These are phyloP conservation scores for Ectemnius lituratus DNA, from an alignment of 2,888 invertebrate species.

Conservation along the genomic window DNA sequence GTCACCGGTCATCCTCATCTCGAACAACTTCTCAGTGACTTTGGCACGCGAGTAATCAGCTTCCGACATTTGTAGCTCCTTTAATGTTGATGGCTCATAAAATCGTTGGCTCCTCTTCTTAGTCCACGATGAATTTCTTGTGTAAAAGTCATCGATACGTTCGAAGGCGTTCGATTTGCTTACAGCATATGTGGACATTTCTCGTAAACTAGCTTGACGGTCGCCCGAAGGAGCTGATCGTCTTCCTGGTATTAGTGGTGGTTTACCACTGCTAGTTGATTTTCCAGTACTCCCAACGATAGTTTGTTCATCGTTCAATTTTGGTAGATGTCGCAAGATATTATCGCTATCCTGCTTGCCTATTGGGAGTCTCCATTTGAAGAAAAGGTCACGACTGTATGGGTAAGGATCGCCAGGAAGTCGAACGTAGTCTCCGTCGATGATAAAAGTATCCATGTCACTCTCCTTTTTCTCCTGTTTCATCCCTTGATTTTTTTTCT, in stretches of 20 bases:
- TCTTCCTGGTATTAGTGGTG: too few relatives aligned
- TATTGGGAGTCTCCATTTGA: slow-evolving; percentile 54
- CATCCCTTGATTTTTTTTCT: neutral
- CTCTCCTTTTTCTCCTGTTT: neutral
- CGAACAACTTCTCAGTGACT: neutral
- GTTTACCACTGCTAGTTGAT: too few relatives aligned
- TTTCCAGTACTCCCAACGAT: neutral
- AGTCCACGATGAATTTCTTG: slow-evolving; percentile 12
- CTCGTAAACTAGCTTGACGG: neutral
- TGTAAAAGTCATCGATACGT: neutral
- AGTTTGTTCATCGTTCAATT: neutral
- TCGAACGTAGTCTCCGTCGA: slow-evolving; percentile 50
- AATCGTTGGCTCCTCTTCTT: slow-evolving; percentile 17
- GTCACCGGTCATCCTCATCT: neutral
- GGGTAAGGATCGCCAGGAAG: slow-evolving; percentile 67
- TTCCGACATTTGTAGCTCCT: slow-evolving; percentile 18
- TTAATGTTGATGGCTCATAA: slow-evolving; percentile 11
- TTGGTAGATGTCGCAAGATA: neutral
- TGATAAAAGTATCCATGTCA: slow-evolving; percentile 3
- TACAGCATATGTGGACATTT: neutral
- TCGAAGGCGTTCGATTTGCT: neutral
- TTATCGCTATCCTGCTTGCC: neutral
- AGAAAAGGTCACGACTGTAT: slow-evolving; percentile 60
- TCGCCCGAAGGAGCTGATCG: neutral
- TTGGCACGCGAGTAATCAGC: slow-evolving; percentile 24